Conservation (phyloP, 2,888 invertebrate genomes). For the Ormyrus pomaceus region DNA sequence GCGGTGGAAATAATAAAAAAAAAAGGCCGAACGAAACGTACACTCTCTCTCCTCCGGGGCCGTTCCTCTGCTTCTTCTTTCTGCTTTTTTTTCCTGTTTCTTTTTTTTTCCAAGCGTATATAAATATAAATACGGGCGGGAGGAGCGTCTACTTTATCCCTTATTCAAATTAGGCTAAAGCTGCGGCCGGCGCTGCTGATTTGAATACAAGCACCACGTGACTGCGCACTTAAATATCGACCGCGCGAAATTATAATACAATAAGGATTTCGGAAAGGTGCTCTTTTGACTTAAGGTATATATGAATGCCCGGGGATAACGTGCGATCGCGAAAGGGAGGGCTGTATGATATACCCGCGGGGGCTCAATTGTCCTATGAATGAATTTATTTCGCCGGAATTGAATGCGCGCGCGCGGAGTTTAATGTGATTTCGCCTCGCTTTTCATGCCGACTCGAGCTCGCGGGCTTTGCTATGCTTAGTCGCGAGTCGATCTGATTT, state of each 20-base stretch:
- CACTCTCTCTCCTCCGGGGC: too few species aligned
- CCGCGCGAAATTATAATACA: conserved; percentile 70
- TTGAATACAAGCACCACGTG: conserved; percentile 67
- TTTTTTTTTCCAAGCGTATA: conserved; percentile 2
- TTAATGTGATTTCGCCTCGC: not conserved
- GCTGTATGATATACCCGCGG: not conserved
- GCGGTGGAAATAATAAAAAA: too few species aligned
- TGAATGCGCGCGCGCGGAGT: not conserved
- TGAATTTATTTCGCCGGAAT: conserved; percentile 35
- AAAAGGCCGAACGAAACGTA: too few species aligned
- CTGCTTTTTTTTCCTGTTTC: not conserved
- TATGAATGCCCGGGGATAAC: too few species aligned
- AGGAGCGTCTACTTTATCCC: conserved; percentile 66
- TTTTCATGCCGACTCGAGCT: too few species aligned
- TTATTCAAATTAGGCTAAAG: conserved; percentile 71
- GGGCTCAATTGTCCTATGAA: conserved; percentile 40
- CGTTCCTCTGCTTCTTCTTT: too few species aligned
- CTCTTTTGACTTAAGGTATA: conserved; percentile 44
- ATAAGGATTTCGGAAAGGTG: conserved; percentile 66
- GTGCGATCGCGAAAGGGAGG: not conserved
- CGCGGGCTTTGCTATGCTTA: too few species aligned
- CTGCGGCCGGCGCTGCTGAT: conserved; percentile 58
- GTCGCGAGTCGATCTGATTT: too few species aligned
- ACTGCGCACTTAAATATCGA: conserved; percentile 65
- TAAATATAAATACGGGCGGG: not conserved